phyloP scores from a whole-genome alignment of 2,888 invertebrate species.

The Didymodactylos carnosus region DNA sequence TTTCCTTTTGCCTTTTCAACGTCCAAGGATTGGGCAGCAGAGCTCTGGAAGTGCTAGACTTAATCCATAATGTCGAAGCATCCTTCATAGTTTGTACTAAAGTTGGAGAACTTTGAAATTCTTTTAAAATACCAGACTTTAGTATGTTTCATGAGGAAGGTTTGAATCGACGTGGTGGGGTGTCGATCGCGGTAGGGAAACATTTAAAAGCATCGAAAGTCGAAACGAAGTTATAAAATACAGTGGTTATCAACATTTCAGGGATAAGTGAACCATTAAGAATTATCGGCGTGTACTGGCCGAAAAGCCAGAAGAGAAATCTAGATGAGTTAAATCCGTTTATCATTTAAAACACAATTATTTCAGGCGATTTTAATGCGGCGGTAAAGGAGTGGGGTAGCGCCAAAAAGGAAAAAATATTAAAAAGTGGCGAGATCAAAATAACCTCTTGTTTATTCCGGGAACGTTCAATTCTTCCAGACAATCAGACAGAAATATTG shows the following conservation, averaged over 20 bases:
- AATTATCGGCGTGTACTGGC: neutral
- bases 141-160: too few relatives aligned
- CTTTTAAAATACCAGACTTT: too few relatives aligned
- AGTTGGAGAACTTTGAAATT: too few relatives aligned
- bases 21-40: too few relatives aligned
- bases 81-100: too few relatives aligned
- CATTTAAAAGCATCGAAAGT: neutral
- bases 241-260: neutral
- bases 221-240: neutral
- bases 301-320: neutral
- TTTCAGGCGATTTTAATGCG: neutral
- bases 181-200: neutral
- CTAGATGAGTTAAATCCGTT: neutral
- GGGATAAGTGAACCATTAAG: neutral
- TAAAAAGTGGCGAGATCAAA: neutral
- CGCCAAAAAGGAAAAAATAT: neutral
- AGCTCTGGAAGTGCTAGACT: too few relatives aligned
- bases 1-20: too few relatives aligned
- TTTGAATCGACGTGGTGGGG: neutral
- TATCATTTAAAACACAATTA: neutral
- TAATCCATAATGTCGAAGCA: too few relatives aligned
- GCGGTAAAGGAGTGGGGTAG: neutral
- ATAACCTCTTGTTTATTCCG: neutral
- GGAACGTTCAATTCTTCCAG: neutral
- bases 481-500: neutral